Conservation (phyloP, 2,797 vertebrate genomes). For the Champsocephalus gunnari region DNA sequence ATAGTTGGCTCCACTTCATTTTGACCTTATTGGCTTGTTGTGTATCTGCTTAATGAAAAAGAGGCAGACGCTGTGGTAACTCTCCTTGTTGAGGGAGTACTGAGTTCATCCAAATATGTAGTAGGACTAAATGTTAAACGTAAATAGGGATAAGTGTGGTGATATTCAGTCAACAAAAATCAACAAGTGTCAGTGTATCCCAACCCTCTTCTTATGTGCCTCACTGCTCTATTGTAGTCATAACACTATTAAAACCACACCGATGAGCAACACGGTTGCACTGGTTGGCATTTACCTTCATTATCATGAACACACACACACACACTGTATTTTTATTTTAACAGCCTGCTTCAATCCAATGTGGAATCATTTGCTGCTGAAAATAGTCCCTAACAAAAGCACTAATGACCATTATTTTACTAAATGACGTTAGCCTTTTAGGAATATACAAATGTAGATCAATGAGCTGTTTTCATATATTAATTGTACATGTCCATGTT, state of each 20-base stretch:
- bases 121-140: neutral
- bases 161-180: conserved; percentile 1
- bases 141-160: neutral
- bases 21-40: neutral
- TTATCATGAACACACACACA: no score
- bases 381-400: no score
- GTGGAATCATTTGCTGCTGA: no score
- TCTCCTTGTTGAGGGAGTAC: neutral
- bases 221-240: neutral
- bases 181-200: neutral
- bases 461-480: no score
- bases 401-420: no score
- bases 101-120: neutral
- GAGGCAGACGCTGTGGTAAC: neutral
- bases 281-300: no score
- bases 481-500: no score
- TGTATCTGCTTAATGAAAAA: conserved; percentile 4
- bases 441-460: no score
- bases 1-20: neutral
- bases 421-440: no score
- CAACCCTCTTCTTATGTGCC: neutral
- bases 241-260: neutral
- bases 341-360: no score
- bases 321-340: no score
- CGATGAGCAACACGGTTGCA: neutral